These are phyloP conservation scores for Hoplostethus mediterraneus DNA, from an alignment of 2,797 vertebrate species.

Conservation along the genomic window DNA sequence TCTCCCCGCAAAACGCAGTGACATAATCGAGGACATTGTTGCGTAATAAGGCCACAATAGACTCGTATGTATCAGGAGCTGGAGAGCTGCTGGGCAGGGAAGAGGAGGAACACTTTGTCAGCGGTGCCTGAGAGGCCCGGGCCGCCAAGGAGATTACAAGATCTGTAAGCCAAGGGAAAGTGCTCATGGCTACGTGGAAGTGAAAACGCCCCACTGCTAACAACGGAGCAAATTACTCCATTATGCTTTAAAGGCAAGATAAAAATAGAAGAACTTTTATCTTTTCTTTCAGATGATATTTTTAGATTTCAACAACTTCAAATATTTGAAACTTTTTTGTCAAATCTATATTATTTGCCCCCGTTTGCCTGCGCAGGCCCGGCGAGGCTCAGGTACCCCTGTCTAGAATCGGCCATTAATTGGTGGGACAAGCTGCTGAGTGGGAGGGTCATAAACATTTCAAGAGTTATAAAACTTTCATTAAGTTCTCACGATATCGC, in stretches of 20 bases:
- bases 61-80: slow-evolving; percentile 56
- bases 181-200: slow-evolving; percentile 40
- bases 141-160: slow-evolving; percentile 51
- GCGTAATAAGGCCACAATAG: slow-evolving; percentile 59
- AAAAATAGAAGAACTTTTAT: not conserved
- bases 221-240: not conserved
- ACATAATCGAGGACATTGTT: slow-evolving; percentile 59
- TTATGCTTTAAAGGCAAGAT: not conserved
- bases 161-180: slow-evolving; percentile 38
- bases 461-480: slow-evolving; percentile 92
- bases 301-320: not conserved
- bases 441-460: slow-evolving; percentile 90
- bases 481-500: slow-evolving; percentile 92
- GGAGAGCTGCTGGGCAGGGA: slow-evolving; percentile 53
- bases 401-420: slow-evolving; percentile 79
- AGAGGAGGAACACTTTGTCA: slow-evolving; percentile 58
- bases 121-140: slow-evolving; percentile 49
- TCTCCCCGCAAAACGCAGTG: slow-evolving; percentile 50
- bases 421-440: slow-evolving; percentile 86
- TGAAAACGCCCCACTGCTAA: slow-evolving; percentile 6
- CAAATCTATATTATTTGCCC: not conserved
- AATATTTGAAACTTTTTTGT: slow-evolving; percentile 18
- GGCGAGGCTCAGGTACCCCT: slow-evolving; percentile 63
- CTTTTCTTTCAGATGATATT: not conserved
- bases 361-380: slow-evolving; percentile 13